Evolutionary conservation across 1,140 invertebrate genomes (phyloP), one percentile per base, ranked within the genome.

Genomic region (Prorops nasuta): DNA sequence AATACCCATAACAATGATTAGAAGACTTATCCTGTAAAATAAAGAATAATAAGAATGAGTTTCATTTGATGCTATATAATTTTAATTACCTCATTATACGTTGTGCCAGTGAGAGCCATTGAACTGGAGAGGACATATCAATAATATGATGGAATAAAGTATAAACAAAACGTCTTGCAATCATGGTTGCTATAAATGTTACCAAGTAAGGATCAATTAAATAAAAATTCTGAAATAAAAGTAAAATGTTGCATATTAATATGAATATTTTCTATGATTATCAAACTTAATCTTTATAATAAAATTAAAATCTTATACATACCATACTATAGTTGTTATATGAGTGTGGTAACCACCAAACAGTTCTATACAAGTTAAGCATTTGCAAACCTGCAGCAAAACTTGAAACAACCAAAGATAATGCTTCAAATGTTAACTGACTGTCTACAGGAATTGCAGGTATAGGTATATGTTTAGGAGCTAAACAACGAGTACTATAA

Each of bases 281-380:
- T 10, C 34, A 54, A 28, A 17, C 17, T 35, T 18, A 8, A 34
- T 24, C 51, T 18, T 38, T 37, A 4, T 39, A 53, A 40, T 47
- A 44, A 74, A 77, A 21, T 45, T 36, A 48, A 45, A 49, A 45
- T 14, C 6, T 19, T 34, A 65, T 45, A 78, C 82, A 78, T 79
- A 96, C 94, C 85, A 97, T 85, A 57, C 89, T 87, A 76, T 92
- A 90, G 59, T 85, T 86, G 55, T 87, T 91, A 69, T 94, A 88
- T 2, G 93, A 94, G 63, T 97, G 86, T 14, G 93, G 92, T 18
- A 98, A 72, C 95, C 96, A 98, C 92, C 94, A 98, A n/a, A 94
- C 89, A 22, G 93, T 96, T 51, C 91, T 85, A 69, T 98, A 98
- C 8, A 98, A 79, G 79, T 98, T 94, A 12, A 98, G 81, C 71